Base-by-base conservation (phyloP, 1,140 invertebrate genomes). In the Cepaea nemoralis region DNA sequence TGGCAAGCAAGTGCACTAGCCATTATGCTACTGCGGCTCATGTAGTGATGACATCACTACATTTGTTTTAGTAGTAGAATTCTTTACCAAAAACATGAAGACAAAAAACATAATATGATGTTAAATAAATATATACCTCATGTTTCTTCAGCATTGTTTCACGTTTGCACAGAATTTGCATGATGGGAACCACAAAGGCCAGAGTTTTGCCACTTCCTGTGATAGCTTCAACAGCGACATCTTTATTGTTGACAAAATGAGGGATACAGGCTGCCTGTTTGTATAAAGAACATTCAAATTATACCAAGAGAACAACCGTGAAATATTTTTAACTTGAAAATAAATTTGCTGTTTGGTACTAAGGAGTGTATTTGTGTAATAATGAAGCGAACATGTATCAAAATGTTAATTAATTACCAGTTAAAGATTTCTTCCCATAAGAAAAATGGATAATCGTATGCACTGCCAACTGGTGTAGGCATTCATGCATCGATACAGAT, bases 191-290 rank as follows among this genome's bases (percentile, higher is more conserved):
- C 16, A 99, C 90, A 92, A 99, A 99, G 0, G 97, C 97, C 67
- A 99, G 90, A 0, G 98, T 99, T 93, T 99, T 99, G 0, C 98
- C 98, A 89, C 97, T 98, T 3, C 98, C 98, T 33, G 98, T 99
- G 0, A 98, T 96, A 40, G 98, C 98, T 92, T 99, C 97, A 10
- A 95, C 97, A 6, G 95, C 96, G n/a, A 99, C 96, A 93, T 99
- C 98, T 92, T 98, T 98, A 81, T 96, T 95, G 42, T 94, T 94
- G 31, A 99, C 88, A 77, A 99, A 93, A 66, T 97, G 91, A n/a
- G 97, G 97, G 88, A 99, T 99, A 82, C 95, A 95, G 5, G 96
- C 95, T 33, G 95, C 95, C 93, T 98, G 87, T 80, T 55, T 55
- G 22, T 55, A 14, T 2, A 55, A 55, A 19, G 22, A 14, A 1